A percentile compares a stretch with the other conserved stretches of the same genome.
Conservation (phyloP, 2,888 invertebrate species). For the Branchellion lobata region DNA sequence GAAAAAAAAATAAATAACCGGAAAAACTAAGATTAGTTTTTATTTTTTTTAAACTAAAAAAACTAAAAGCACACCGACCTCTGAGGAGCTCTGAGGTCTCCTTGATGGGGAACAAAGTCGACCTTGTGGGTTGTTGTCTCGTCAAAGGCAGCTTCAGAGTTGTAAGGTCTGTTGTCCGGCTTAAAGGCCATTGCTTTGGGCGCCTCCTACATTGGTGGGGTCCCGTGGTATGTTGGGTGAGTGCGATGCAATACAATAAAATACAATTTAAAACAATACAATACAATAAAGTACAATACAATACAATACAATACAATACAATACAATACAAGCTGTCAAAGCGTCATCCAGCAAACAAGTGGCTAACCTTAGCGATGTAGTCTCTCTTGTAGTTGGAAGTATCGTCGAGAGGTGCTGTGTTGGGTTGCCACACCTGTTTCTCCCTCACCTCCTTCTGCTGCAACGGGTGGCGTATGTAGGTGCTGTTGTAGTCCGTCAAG, state of each 20-base stretch:
- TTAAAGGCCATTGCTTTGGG: conserved; percentile 56
- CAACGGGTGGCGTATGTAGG: conserved; percentile 59
- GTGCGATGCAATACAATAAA: too few relatives aligned
- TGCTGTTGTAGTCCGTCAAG: conserved; percentile 58
- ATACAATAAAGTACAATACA: too few relatives aligned
- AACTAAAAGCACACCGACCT: too few relatives aligned
- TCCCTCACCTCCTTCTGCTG: conserved; percentile 54
- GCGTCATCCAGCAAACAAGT: too few relatives aligned
- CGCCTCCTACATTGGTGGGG: conserved; percentile 23
- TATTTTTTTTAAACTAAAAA: too few relatives aligned
- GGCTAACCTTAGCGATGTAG: conserved; percentile 51
- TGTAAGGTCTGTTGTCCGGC: conserved; percentile 58
- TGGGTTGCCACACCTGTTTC: conserved; percentile 55
- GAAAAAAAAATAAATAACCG: too few relatives aligned
- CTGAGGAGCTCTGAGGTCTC: background rate
- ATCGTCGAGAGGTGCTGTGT: conserved; percentile 58
- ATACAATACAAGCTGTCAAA: too few relatives aligned
- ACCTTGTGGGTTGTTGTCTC: conserved; percentile 58
- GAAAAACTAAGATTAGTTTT: too few relatives aligned
- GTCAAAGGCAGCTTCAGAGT: conserved; percentile 59
- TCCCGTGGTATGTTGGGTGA: too few relatives aligned
- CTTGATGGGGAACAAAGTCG: conserved; percentile 51
- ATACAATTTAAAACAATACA: too few relatives aligned
- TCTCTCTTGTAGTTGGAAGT: conserved; percentile 58
- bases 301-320: background rate